Evolutionary conservation across 2,113 vertebrate genomes (phyloP).

Genomic region (Acanthochromis polyacanthus): DNA sequence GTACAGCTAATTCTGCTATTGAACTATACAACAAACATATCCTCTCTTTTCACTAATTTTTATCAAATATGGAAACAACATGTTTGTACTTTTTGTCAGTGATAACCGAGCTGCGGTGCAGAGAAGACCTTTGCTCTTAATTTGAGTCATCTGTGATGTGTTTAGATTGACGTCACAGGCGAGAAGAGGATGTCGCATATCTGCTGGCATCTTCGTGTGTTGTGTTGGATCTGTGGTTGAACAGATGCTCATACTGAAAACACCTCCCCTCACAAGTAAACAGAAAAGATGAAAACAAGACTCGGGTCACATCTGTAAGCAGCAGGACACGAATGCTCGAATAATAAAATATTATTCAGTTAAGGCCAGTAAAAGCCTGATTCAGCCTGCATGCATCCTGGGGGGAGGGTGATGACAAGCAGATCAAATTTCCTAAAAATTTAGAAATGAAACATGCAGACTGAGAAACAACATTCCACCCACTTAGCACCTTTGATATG

Average conservation of each 20-base stretch:
- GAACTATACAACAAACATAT: not conserved
- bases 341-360: conserved; percentile 9
- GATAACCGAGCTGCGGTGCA: not conserved
- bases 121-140: not conserved
- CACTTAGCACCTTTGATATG: too few species aligned
- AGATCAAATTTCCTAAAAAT: not conserved
- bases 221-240: not conserved
- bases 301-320: conserved; percentile 47
- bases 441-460: not conserved
- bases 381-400: not conserved
- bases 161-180: not conserved
- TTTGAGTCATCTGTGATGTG: conserved; percentile 12
- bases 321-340: conserved; percentile 21
- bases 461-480: not conserved
- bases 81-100: not conserved
- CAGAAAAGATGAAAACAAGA: conserved; percentile 7
- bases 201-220: not conserved
- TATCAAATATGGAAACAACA: not conserved
- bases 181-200: not conserved
- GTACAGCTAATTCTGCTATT: not conserved
- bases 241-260: not conserved
- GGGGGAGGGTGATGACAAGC: not conserved
- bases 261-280: not conserved
- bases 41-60: not conserved
- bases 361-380: not conserved